These are phyloP conservation scores for Sylvilagus floridanus DNA, from an alignment of 2,797 vertebrate species.

Conservation along the genomic window DNA sequence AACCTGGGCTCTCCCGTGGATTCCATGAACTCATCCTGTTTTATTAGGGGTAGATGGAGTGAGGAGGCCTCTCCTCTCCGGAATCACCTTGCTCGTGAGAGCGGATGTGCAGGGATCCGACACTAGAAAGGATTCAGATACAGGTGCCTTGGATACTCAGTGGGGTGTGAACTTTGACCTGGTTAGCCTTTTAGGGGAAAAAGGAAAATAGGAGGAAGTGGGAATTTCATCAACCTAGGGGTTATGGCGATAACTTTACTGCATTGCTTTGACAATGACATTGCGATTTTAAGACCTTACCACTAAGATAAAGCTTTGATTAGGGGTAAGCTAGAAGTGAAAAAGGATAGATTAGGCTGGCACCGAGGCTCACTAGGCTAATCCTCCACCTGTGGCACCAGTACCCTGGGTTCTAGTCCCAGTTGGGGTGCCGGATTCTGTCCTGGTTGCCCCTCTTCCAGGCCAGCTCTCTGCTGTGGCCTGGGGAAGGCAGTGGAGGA, in stretches of 20 bases:
- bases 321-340: too few species aligned
- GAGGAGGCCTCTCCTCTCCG: background rate
- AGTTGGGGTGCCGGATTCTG: too few species aligned
- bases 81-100: background rate
- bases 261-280: background rate
- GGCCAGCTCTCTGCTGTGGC: too few species aligned
- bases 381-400: too few species aligned
- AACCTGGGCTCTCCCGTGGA: background rate
- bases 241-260: background rate
- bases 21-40: background rate
- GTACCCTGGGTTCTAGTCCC: too few species aligned
- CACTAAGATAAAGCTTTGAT: background rate
- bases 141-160: rapidly evolving
- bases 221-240: too few species aligned
- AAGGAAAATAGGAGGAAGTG: too few species aligned
- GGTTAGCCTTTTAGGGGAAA: background rate
- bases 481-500: too few species aligned
- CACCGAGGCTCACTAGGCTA: too few species aligned
- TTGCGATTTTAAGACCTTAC: background rate
- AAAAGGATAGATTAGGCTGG: too few species aligned
- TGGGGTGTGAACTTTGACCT: background rate
- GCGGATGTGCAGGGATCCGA: background rate
- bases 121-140: background rate
- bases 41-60: background rate
- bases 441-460: too few species aligned